Evolutionary conservation across 2,113 vertebrate genomes (phyloP), one percentile per base, ranked within the genome.

Genomic region (Ictidomys tridecemlineatus): DNA sequence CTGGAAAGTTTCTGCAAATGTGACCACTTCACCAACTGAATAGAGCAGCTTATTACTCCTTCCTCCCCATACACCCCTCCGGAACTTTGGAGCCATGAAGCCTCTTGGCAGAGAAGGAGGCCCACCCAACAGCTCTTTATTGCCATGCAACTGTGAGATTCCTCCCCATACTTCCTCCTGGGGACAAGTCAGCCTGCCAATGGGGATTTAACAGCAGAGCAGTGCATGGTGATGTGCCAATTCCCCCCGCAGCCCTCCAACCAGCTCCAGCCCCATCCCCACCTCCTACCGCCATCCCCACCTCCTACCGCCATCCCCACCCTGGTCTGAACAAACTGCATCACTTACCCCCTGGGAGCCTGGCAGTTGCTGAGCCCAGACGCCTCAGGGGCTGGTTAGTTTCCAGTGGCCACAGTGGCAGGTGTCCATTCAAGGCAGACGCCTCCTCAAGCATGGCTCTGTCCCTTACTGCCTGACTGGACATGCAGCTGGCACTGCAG

Each of bases 291-390:
- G 2, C 77, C 94, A 82, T 53, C 88, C 34, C 91, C 42, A 67
- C 67, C 91, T 94, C 93, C 32, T 58, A 48, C 89, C 11, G 2
- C 77, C 94, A 82, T 53, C 88, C 34, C 91, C 42, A 67, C 67
- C 91, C 98, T 76, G 85, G 96, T 97, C 86, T 88, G 93, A 98
- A 92, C 90, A 97, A 96, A 97, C 95, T 97, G 93, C 96, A 95
- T 97, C 97, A 87, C 96, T 98, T 93, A 96, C 97, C 88, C 53
- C 96, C 95, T 90, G 88, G 88, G 87, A 97, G 93, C 86, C 94
- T 94, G 96, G 96, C 96, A 97, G 70, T 85, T 48, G 67, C 97
- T 85, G 72, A 85, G 87, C 34, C 86, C 93, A 94, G 89, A 94
- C 70, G 39, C 96, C 96, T 95, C 89, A 56, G 58, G 93, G 85